Evolutionary conservation across 2,888 invertebrate genomes (phyloP).

Genomic region (Nineta flava): DNA sequence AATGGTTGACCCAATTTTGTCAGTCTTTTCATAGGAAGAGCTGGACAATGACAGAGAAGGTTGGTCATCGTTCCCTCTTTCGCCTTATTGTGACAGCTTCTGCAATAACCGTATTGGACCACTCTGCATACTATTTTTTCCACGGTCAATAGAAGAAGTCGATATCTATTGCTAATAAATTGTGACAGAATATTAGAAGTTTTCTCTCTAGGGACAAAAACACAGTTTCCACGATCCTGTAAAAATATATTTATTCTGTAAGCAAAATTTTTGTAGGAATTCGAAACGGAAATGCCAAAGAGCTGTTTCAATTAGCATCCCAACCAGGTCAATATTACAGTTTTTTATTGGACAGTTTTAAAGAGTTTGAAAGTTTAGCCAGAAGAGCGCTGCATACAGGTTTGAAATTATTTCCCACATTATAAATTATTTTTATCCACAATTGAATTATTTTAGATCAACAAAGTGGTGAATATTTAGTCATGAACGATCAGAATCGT

Average conservation of each 20-base stretch:
- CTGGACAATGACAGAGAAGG: too few relatives aligned
- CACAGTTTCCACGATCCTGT: too few relatives aligned
- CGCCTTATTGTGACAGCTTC: too few relatives aligned
- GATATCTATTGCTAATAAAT: too few relatives aligned
- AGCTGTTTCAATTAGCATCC: constrained; percentile 45
- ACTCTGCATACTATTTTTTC: too few relatives aligned
- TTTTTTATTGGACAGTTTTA: constrained; percentile 48
- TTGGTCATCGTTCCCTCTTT: too few relatives aligned
- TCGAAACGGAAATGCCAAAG: constrained; percentile 44
- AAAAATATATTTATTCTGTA: neutral
- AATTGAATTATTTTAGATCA: constrained; percentile 30
- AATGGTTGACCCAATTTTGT: too few relatives aligned
- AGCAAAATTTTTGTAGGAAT: constrained; percentile 29
- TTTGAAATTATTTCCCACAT: constrained; percentile 18
- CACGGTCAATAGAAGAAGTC: too few relatives aligned
- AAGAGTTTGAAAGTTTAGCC: constrained; percentile 51
- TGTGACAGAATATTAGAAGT: too few relatives aligned
- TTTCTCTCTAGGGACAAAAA: too few relatives aligned
- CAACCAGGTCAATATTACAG: constrained; percentile 43
- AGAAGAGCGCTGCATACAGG: constrained; percentile 49
- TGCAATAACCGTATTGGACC: too few relatives aligned
- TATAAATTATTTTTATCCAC: neutral
- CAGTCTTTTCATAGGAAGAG: too few relatives aligned
- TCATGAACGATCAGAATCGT: constrained; percentile 27
- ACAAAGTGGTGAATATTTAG: constrained; percentile 39